These are phyloP conservation scores for Latrodectus hesperus DNA, from an alignment of 2,888 invertebrate genomes.

Conservation along the genomic window DNA sequence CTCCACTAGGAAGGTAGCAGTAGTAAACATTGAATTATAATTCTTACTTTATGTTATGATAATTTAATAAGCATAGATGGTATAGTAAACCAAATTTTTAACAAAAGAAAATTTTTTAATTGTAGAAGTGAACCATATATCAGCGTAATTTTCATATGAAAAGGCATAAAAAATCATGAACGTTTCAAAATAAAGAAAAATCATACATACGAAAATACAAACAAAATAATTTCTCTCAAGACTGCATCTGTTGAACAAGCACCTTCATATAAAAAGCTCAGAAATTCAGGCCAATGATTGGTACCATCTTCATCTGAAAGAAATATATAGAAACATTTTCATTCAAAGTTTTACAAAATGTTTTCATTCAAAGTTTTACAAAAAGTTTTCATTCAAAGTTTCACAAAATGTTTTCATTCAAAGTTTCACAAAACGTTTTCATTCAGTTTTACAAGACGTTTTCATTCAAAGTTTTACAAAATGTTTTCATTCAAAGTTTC, in stretches of 20 bases:
- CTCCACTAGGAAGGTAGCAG: no score
- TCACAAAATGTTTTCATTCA: no score
- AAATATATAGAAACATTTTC: not conserved
- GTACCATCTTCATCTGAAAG: slow-evolving; percentile 78
- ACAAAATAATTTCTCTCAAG: slow-evolving; percentile 92
- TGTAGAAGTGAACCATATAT: no score
- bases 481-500: no score
- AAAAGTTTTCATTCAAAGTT: no score
- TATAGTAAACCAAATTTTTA: not conserved
- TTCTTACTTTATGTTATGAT: not conserved
- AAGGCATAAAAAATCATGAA: not conserved
- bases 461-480: no score
- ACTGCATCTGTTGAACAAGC: slow-evolving; percentile 88
- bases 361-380: no score
- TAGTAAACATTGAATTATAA: not conserved
- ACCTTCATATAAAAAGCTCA: slow-evolving; percentile 93
- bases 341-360: no score
- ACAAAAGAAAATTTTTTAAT: no score
- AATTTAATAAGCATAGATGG: not conserved
- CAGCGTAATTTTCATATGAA: no score
- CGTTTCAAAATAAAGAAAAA: not conserved
- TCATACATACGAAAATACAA: slow-evolving; percentile 89
- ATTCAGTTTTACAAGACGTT: no score
- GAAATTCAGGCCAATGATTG: slow-evolving; percentile 96
- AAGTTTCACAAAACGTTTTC: no score